Evolutionary conservation across 2,113 vertebrate genomes (phyloP), one percentile per base, ranked within the genome.

Genomic region (Alosa alosa): DNA sequence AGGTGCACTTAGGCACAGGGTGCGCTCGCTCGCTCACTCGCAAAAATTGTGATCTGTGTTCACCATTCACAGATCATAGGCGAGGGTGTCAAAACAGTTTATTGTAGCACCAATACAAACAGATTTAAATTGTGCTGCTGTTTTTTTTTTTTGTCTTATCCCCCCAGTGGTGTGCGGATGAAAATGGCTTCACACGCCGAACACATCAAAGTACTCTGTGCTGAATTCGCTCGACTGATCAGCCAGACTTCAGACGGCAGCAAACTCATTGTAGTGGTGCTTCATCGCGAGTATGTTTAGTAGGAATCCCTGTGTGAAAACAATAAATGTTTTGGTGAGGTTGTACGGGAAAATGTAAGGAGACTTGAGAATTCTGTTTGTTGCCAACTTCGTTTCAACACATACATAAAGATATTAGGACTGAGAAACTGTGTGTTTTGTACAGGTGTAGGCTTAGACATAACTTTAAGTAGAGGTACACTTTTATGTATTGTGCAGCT

Each of bases 91-190:
- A 78, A 39, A 78, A 13, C 15, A 13, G 10, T 78, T 78, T 31
- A 78, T 78, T 41, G 72, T 78, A 78, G 25, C 72, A 17, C 72
- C 11, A 78, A 78, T 78, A 36, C 31, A 78, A 78, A 78, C 72
- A 78, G 64, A 72, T 78, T 78, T 78, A 78, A 78, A 10, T 36
- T 9, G 25, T 36, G 25, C 31, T 25, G 22, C 31, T 31, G 22
- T 25, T 64, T 18, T 57, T 31, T 39, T 60, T 39, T 84, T 22
- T 39, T 39, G 5, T 39, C 31, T 31, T 31, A 31, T 15, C 72
- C 72, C 25, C 25, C 13, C 36, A 39, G 72, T 78, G 72, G 10
- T 39, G 72, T 78, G 72, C 31, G 15, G 72, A 78, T 78, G 68
- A 31, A 75, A 75, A 75, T 36, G 68, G 72, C 72, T 78, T 78